Percentiles rank a stretch among this genome's conserved stretches.
Evolutionary conservation across 2,797 vertebrate genomes (phyloP).

Genomic region (Betta splendens): DNA sequence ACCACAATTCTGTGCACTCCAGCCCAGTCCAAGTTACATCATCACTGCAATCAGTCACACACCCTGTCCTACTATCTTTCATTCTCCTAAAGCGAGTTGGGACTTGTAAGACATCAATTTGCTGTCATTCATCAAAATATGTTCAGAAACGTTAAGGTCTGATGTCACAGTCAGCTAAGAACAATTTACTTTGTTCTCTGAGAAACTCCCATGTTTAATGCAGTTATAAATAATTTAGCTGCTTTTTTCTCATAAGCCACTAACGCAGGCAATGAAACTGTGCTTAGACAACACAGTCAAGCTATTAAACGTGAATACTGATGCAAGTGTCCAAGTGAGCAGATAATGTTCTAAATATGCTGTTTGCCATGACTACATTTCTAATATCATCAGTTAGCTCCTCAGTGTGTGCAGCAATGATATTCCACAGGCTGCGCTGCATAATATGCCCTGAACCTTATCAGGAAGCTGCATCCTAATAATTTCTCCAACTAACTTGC

Average conservation of each 20-base stretch:
- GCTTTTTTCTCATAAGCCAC: conserved; percentile 3
- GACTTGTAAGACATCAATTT: conserved; percentile 41
- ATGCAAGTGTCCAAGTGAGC: conserved; percentile 22
- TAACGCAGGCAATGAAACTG: conserved; percentile 6
- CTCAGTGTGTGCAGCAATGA: conserved; percentile 12
- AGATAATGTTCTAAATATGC: conserved; percentile 4
- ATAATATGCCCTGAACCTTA: conserved; percentile 26
- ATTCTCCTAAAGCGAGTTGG: conserved; percentile 35
- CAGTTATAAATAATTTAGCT: conserved; percentile 9
- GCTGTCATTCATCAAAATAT: conserved; percentile 40
- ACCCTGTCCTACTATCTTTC: conserved; percentile 42
- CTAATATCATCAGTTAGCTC: conserved; percentile 2
- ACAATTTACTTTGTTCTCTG: conserved; percentile 9
- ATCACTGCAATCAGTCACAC: conserved; percentile 71
- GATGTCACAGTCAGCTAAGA: conserved; percentile 9
- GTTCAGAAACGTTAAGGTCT: conserved; percentile 19
- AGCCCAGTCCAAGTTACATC: conserved; percentile 67
- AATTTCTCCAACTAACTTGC: conserved; percentile 17
- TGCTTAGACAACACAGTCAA: conserved; percentile 2
- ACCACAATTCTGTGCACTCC: conserved; percentile 48
- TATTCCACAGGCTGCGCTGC: conserved; percentile 8
- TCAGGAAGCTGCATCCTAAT: conserved; percentile 15
- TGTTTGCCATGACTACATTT: conserved; percentile 5
- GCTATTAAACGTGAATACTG: conserved; percentile 1
- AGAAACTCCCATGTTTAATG: not conserved